These are phyloP conservation scores for Eretmocerus hayati DNA, from an alignment of 2,888 invertebrate genomes.

Conservation along the genomic window DNA sequence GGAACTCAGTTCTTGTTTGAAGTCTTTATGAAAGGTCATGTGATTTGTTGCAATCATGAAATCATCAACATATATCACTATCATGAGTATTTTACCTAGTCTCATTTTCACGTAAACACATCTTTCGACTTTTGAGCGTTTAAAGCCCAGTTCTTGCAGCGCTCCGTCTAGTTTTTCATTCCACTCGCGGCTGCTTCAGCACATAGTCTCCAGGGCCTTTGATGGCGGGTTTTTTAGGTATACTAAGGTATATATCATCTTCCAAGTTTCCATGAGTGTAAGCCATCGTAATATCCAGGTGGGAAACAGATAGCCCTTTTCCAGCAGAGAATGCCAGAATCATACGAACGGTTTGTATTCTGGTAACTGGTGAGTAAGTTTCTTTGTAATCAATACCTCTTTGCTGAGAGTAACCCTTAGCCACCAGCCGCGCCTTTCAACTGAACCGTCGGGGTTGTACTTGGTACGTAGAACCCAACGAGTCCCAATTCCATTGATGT, in stretches of 20 bases:
- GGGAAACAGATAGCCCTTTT: not conserved
- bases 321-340: not conserved
- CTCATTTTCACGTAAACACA: not conserved
- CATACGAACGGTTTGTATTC: not conserved
- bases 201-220: not conserved
- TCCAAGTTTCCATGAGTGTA: not conserved
- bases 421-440: conserved; percentile 2
- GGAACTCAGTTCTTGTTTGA: not conserved
- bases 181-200: not conserved
- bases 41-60: not conserved
- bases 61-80: not conserved
- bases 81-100: not conserved
- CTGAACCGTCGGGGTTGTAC: not conserved
- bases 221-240: not conserved
- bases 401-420: not conserved
- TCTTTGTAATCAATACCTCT: not conserved
- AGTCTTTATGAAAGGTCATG: not conserved
- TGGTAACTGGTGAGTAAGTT: not conserved
- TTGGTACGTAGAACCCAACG: not conserved
- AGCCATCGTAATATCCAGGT: not conserved
- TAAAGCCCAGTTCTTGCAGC: not conserved
- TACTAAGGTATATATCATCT: not conserved
- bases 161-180: not conserved
- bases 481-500: not conserved
- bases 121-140: not conserved